Evolutionary conservation across 1,140 invertebrate species (phyloP).

Genomic region (Probaryconus sp.): DNA sequence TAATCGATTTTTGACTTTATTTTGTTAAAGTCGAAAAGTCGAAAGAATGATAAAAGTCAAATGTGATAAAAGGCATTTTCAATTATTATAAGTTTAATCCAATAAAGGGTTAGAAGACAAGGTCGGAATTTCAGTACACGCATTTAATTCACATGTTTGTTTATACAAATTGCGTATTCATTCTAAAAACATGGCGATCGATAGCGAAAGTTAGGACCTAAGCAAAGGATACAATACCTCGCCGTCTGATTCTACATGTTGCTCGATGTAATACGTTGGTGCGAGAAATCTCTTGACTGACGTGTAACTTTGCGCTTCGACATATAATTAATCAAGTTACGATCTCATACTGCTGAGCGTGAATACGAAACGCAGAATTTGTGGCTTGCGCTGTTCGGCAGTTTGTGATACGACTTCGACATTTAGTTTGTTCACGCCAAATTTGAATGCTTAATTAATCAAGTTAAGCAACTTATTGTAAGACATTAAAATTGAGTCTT

Average conservation of each 20-base stretch:
- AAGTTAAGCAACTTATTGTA: conserved; percentile 40
- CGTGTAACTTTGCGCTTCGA: conserved; percentile 39
- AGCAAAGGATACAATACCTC: neutral
- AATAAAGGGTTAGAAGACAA: no score
- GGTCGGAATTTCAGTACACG: no score
- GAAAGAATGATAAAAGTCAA: no score
- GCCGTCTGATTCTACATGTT: conserved; percentile 1
- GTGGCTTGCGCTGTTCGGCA: conserved; percentile 44
- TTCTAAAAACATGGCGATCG: no score
- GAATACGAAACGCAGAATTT: conserved; percentile 51
- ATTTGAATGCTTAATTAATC: conserved; percentile 53
- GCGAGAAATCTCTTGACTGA: conserved; percentile 17
- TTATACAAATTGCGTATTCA: no score
- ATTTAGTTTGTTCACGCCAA: conserved; percentile 39
- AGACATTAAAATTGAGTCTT: conserved; percentile 32
- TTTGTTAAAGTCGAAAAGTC: no score
- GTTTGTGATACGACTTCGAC: conserved; percentile 48
- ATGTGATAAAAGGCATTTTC: no score
- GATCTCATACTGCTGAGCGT: conserved; percentile 35
- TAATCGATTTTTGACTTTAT: no score
- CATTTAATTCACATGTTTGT: no score
- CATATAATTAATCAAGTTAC: conserved; percentile 59
- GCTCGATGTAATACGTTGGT: neutral
- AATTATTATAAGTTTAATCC: no score
- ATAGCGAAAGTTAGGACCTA: neutral